Percentiles rank a stretch among this genome's conserved stretches.
phyloP scores from a whole-genome alignment of 1,140 invertebrate species.

The Hylaeus anthracinus region DNA sequence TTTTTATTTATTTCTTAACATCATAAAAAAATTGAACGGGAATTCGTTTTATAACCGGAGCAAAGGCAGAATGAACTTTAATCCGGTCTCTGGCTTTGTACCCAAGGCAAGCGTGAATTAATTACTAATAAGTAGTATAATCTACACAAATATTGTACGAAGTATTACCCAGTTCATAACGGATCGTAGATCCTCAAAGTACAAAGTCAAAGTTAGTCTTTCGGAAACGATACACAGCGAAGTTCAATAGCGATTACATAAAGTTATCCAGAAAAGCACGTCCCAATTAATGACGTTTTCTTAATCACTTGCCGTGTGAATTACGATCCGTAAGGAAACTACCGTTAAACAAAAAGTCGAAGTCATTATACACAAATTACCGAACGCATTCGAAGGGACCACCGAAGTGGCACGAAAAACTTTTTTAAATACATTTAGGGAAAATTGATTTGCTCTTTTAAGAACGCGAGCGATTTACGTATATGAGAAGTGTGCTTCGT shows the following conservation, averaged over 20 bases:
- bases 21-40: too few species aligned
- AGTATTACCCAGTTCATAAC: not conserved
- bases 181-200: not conserved
- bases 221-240: not conserved
- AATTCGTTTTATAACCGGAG: too few species aligned
- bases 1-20: too few species aligned
- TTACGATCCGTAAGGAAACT: constrained; percentile 30
- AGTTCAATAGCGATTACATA: not conserved
- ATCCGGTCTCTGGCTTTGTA: too few species aligned
- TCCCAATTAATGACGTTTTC: constrained; percentile 37
- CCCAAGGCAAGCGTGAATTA: not conserved
- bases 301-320: constrained; percentile 23
- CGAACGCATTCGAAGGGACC: constrained; percentile 24
- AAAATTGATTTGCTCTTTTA: too few species aligned
- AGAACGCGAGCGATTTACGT: too few species aligned
- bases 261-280: not conserved
- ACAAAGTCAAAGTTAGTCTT: not conserved
- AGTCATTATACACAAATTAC: constrained; percentile 56
- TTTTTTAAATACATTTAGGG: constrained; percentile 25
- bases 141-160: not conserved
- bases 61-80: too few species aligned
- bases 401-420: constrained; percentile 50
- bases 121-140: not conserved
- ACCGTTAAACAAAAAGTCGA: constrained; percentile 45
- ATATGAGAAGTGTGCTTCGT: too few species aligned